Base-by-base conservation (phyloP, 1,140 invertebrate genomes). In the Doryteuthis pealeii region DNA sequence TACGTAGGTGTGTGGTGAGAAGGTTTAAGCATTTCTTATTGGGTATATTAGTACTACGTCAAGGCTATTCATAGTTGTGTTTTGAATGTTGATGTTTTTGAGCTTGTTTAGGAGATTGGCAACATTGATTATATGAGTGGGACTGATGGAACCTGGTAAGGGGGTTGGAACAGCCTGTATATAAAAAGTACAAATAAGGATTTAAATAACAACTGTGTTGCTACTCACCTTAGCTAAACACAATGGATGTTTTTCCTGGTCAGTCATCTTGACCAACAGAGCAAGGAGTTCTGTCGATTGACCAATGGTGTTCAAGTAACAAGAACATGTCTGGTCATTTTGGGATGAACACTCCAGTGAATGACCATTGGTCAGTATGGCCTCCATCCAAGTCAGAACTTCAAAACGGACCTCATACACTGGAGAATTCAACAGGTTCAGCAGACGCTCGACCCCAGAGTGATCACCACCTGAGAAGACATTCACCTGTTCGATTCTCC, bases 391-490 rank as follows among this genome's bases (percentile, higher is more conserved):
- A 54, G 77, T 70, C 6, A 82, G 66, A 0, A 80, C 78, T 18
- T 71, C 73, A n/a, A 82, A 49, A 67, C 80, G 54, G 4, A 82
- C 79, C 66, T 82, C 81, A 68, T 81, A 82, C 2, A 76, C 12
- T 1, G 74, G 40, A 40, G 71, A 82, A 10, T 65, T 43, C 12
- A 82, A 40, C 31, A 79, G 28, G 26, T 32, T 58, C 33, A 74
- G 14, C 28, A 79, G 12, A 6, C 67, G 43, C 32, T 70, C 22
- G 28, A 28, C 54, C 28, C 43, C 26, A 49, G 15, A 22, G 30
- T 58, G 43, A 18, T 35, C 69, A 65, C 62, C 31, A 35, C 35
- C 18, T 10, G 35, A 10, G 31, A 68, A 5, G 15, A 33, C 1
- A 6, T n/a, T 18, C 8, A 10, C 22, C 66, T 68, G 66, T 31